Evolutionary conservation across 1,140 invertebrate species (phyloP).

Genomic region (Centruroides vittatus): DNA sequence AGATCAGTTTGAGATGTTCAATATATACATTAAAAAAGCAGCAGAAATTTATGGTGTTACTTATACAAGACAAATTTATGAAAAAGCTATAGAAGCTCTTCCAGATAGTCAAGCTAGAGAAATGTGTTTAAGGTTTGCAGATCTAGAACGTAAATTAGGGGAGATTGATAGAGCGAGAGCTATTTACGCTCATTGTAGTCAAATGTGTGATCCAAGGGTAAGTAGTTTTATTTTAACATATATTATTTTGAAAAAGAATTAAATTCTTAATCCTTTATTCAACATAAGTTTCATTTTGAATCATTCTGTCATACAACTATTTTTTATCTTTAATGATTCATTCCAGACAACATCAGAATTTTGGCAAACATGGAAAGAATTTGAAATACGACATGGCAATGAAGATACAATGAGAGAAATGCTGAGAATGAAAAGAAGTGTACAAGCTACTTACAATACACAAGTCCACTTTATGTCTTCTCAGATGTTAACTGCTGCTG

Average conservation of each 20-base stretch:
- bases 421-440: constrained; percentile 91
- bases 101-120: constrained; percentile 81
- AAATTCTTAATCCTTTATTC: no score
- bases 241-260: no score
- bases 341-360: constrained; percentile 69
- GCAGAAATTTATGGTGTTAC: constrained; percentile 95
- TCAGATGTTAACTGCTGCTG: constrained; percentile 69
- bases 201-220: constrained; percentile 95
- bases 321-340: background rate
- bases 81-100: constrained; percentile 91
- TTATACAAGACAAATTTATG: constrained; percentile 91
- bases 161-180: constrained; percentile 94
- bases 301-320: no score
- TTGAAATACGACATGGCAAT: constrained; percentile 98
- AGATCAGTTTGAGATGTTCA: constrained; percentile 95
- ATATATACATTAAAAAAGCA: constrained; percentile 97
- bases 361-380: constrained; percentile 99
- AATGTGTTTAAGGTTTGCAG: constrained; percentile 93
- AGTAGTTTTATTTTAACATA: constrained; percentile 15
- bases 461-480: constrained; percentile 78
- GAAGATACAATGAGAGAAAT: constrained; percentile 99
- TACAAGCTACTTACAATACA: constrained; percentile 93
- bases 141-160: constrained; percentile 94
- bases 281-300: no score
- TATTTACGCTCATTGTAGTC: constrained; percentile 94